phyloP scores from a whole-genome alignment of 2,888 invertebrate species.

The Lagria hirta region DNA sequence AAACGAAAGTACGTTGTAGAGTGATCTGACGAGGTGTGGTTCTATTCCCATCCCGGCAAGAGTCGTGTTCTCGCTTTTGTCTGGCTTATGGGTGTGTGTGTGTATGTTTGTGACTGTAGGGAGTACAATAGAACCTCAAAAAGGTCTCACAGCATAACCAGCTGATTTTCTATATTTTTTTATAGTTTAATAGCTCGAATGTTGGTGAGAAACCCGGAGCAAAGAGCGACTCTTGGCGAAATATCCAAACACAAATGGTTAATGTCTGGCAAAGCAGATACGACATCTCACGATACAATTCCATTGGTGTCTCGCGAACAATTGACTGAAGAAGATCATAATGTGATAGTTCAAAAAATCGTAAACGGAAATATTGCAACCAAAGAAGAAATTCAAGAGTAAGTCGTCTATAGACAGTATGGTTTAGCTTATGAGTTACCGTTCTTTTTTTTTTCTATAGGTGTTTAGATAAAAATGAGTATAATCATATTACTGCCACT shows the following conservation, averaged over 20 bases:
- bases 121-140: no score
- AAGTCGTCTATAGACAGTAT: constrained; percentile 46
- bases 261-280: constrained; percentile 57
- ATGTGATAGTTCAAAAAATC: constrained; percentile 92
- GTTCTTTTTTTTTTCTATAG: constrained; percentile 54
- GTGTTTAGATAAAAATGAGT: constrained; percentile 91
- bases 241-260: constrained; percentile 88
- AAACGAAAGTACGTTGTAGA: no score
- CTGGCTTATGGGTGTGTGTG: no score
- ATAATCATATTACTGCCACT: constrained; percentile 97
- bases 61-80: no score
- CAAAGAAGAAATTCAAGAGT: constrained; percentile 92
- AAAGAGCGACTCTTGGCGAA: constrained; percentile 83
- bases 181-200: constrained; percentile 84
- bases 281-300: constrained; percentile 61
- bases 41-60: no score
- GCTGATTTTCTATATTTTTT: no score
- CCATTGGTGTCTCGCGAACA: constrained; percentile 89
- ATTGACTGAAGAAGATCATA: constrained; percentile 88
- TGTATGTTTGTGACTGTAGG: no score
- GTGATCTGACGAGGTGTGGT: no score
- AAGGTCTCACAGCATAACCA: no score
- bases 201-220: constrained; percentile 91
- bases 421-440: background rate
- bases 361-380: constrained; percentile 92